A percentile compares a stretch with the other conserved stretches of the same genome.
Conservation (phyloP, 1,140 invertebrate species). For the Augochlora pura region DNA sequence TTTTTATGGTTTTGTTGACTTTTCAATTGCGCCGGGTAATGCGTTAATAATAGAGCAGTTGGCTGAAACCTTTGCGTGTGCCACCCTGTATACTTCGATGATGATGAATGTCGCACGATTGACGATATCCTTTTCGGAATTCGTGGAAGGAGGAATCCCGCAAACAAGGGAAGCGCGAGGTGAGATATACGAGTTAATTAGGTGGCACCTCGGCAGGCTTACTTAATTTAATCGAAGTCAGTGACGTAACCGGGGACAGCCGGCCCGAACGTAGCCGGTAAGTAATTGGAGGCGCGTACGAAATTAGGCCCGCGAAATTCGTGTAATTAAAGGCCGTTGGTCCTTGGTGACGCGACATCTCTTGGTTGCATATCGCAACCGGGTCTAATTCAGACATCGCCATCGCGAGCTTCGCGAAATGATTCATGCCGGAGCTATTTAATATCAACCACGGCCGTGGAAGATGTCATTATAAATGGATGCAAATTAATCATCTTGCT, state of each 20-base stretch:
- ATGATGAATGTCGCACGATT: too few relatives aligned
- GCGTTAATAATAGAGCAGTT: too few relatives aligned
- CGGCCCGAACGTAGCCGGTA: slow-evolving; percentile 19
- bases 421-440: neutral
- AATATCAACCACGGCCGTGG: neutral
- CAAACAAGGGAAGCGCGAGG: neutral
- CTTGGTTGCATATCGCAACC: slow-evolving; percentile 3
- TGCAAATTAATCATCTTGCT: neutral
- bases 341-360: slow-evolving; percentile 12
- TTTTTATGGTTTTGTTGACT: too few relatives aligned
- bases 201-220: slow-evolving; percentile 27
- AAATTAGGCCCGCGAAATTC: slow-evolving; percentile 71
- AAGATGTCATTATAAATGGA: neutral
- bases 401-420: slow-evolving; percentile 1
- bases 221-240: slow-evolving; percentile 67
- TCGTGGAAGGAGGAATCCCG: neutral
- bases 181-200: slow-evolving; percentile 50
- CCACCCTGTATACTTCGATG: too few relatives aligned
- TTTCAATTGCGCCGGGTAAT: too few relatives aligned
- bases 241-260: slow-evolving; percentile 39
- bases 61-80: too few relatives aligned
- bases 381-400: slow-evolving; percentile 34
- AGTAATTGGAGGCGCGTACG: slow-evolving; percentile 60
- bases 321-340: slow-evolving; percentile 69
- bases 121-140: neutral